These are phyloP conservation scores for Oophaga pumilio DNA, from an alignment of 2,113 vertebrate species.

Conservation along the genomic window DNA sequence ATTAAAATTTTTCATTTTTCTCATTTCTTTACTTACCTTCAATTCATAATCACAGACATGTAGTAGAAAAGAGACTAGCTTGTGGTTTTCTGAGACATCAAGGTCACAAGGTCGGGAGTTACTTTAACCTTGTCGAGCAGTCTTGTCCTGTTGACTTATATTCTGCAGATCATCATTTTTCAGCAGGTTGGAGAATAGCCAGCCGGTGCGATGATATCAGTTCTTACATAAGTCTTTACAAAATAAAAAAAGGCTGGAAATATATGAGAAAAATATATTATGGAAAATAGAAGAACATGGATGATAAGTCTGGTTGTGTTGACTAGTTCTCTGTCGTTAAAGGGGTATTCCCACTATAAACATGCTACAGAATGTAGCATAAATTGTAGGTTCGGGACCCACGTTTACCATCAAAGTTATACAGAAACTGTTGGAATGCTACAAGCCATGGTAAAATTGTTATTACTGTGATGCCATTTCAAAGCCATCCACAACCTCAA, in stretches of 20 bases:
- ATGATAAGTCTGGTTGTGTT: neutral
- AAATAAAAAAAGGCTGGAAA: neutral
- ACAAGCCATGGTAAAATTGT: no score
- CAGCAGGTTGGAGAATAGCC: conserved; percentile 26
- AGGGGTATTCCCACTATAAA: no score
- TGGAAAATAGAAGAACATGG: neutral
- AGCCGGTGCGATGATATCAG: conserved; percentile 27
- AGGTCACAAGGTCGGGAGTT: conserved; percentile 23
- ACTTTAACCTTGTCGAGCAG: conserved; percentile 11
- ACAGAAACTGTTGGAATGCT: no score
- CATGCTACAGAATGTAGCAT: no score
- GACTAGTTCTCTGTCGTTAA: neutral
- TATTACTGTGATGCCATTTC: no score
- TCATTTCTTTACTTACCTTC: neutral
- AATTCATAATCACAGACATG: neutral
- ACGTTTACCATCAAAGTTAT: no score
- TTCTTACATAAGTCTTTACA: neutral
- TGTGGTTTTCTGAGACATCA: neutral
- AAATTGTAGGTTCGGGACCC: no score
- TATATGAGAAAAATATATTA: neutral
- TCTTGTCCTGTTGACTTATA: conserved; percentile 15
- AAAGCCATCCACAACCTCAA: no score
- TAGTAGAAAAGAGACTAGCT: neutral
- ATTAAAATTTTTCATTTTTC: neutral
- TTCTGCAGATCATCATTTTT: conserved; percentile 22